Base-by-base conservation (phyloP, 1,140 invertebrate species). In the Drosophila takahashii region DNA sequence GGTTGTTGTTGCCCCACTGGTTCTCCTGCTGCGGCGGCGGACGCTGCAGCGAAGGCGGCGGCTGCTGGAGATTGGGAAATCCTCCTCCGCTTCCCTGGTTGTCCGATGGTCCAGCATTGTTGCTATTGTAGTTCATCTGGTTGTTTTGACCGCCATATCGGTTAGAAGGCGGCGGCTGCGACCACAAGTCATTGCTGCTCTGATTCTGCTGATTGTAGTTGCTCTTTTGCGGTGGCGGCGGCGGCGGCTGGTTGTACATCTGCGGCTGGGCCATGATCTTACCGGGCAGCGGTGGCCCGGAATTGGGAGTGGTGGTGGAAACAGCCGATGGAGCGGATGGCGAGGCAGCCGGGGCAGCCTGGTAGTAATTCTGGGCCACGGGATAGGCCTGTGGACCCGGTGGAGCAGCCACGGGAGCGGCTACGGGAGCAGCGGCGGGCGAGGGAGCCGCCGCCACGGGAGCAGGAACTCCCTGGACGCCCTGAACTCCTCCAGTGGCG, bases 221-320 rank as follows among this genome's bases (percentile, higher is more conserved):
- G 4, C 39, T 10, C 6, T 83, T 83, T 1, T 85, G 77, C 4
- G 75, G 91, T 27, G 90, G 93, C n/a, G 91, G 79, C n/a, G 94
- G 93, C 26, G 94, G 93, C 54, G 93, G 90, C 45, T 91, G 90
- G 42, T 64, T 78, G 18, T 91, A 91, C 65, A 90, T 66, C 52
- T 91, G 90, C 11, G 90, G 86, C 47, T 91, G 90, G 11, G 77
- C 90, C 53, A 72, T 76, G 34, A 91, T 91, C 56, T 91, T 91
- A 11, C 72, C 70, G 10, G 58, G 58, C 7, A 62, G 16, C 36
- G 66, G 59, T 11, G 37, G 36, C 0, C 4, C 10, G 3, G 44
- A 42, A 53, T 34, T 45, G 0, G 59, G 41, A 32, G 48, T 15
- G 18, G 6, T 39, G n/a, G n/a, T n/a, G n/a, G n/a, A n/a, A n/a